Evolutionary conservation across 2,797 vertebrate species (phyloP).

Genomic region (Ceyx erithaca): DNA sequence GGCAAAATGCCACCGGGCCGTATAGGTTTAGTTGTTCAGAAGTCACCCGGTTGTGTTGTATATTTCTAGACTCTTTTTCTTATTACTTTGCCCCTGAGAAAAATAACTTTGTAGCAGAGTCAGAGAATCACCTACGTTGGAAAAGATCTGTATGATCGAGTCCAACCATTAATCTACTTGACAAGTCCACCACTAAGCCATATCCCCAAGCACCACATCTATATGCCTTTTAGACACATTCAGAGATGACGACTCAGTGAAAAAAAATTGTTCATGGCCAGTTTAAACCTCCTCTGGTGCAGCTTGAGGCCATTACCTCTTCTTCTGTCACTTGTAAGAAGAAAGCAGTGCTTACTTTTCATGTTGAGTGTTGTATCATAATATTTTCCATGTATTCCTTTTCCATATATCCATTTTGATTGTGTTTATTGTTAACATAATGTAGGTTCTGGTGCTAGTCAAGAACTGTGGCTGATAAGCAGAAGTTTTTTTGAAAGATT

Average conservation of each 20-base stretch:
- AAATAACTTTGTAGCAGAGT: not conserved
- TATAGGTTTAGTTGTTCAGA: rapidly evolving
- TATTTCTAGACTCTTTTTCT: rapidly evolving
- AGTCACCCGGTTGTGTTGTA: rapidly evolving
- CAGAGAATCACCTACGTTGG: too few relatives aligned
- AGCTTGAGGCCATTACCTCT: too few relatives aligned
- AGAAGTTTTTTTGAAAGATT: not conserved
- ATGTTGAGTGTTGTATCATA: rapidly evolving
- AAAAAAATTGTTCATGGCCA: too few relatives aligned
- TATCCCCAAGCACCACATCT: too few relatives aligned
- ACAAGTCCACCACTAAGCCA: too few relatives aligned
- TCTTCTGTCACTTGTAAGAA: too few relatives aligned
- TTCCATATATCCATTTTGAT: rapidly evolving
- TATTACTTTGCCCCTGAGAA: rapidly evolving
- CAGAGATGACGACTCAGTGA: too few relatives aligned
- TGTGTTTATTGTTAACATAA: rapidly evolving
- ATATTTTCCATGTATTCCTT: rapidly evolving
- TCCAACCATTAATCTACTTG: too few relatives aligned
- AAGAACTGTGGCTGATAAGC: not conserved
- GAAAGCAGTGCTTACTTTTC: too few relatives aligned
- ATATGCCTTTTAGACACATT: too few relatives aligned
- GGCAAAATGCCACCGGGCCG: rapidly evolving
- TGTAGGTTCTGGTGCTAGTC: not conserved
- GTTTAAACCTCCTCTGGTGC: too few relatives aligned
- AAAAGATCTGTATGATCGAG: too few relatives aligned